Conservation (phyloP, 2,797 vertebrate species). For the Enteromius viviparus region DNA sequence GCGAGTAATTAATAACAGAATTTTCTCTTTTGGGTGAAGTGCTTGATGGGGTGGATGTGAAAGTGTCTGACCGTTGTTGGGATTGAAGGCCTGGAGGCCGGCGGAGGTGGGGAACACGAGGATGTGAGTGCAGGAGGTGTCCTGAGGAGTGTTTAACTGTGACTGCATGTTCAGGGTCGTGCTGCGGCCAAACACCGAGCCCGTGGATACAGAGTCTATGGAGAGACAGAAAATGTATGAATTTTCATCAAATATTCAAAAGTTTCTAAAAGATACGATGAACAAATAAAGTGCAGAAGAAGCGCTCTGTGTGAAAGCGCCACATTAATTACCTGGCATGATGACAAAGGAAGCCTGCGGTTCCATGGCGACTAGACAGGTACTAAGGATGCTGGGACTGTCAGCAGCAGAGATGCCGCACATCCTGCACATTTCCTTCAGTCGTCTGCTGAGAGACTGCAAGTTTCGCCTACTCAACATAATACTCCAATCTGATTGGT, state of each 20-base stretch:
- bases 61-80: constrained; percentile 88
- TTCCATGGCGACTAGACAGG: constrained; percentile 97
- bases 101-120: constrained; percentile 98
- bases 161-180: constrained; percentile 98
- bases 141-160: constrained; percentile 96
- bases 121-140: constrained; percentile 98
- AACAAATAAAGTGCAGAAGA: background rate
- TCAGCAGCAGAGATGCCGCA: constrained; percentile 97
- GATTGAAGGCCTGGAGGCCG: constrained; percentile 93
- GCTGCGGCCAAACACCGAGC: constrained; percentile 97
- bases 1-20: too few species aligned
- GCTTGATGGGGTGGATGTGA: background rate
- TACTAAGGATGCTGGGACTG: constrained; percentile 97
- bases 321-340: constrained; percentile 88
- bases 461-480: constrained; percentile 95
- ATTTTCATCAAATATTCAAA: background rate
- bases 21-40: background rate
- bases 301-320: constrained; percentile 22
- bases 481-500: constrained; percentile 91
- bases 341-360: constrained; percentile 98
- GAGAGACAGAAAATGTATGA: background rate
- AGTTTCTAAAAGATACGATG: background rate
- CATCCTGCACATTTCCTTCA: constrained; percentile 98
- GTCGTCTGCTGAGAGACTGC: constrained; percentile 92
- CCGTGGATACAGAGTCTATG: constrained; percentile 94